Evolutionary conservation across 2,888 invertebrate genomes (phyloP).

Genomic region (Aphidoletes aphidimyza): DNA sequence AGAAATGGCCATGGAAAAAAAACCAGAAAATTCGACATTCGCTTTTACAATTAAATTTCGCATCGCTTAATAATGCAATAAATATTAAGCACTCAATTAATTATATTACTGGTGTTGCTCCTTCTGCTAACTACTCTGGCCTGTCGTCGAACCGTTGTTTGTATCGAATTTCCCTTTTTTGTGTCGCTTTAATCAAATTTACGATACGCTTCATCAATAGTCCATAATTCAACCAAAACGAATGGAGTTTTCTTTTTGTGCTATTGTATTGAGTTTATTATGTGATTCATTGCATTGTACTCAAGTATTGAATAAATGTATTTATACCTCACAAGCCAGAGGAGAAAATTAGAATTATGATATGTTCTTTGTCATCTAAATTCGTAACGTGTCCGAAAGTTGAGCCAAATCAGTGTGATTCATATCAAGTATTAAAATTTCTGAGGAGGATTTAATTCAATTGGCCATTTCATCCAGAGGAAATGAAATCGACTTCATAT

Average conservation of each 20-base stretch:
- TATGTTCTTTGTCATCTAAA: not conserved
- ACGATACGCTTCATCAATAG: not conserved
- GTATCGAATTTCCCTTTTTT: too few relatives aligned
- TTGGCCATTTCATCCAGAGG: not conserved
- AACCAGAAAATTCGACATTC: not conserved
- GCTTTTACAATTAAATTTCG: not conserved
- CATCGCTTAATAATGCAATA: not conserved
- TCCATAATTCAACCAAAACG: not conserved
- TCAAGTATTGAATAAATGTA: slow-evolving; percentile 8
- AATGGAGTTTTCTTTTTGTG: not conserved
- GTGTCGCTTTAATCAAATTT: not conserved
- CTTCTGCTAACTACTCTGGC: not conserved
- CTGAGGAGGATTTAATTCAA: not conserved
- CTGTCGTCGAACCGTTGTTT: not conserved
- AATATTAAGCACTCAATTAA: not conserved
- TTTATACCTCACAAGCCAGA: not conserved
- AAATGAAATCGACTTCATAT: not conserved
- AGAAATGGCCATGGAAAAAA: too few relatives aligned
- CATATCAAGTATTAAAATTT: not conserved
- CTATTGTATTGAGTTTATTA: not conserved
- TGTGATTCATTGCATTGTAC: not conserved
- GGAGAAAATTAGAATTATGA: not conserved
- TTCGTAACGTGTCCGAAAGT: not conserved
- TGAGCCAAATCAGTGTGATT: not conserved
- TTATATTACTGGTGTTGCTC: not conserved